Evolutionary conservation across 2,888 invertebrate genomes (phyloP).

Genomic region (Parthenolecanium corni): DNA sequence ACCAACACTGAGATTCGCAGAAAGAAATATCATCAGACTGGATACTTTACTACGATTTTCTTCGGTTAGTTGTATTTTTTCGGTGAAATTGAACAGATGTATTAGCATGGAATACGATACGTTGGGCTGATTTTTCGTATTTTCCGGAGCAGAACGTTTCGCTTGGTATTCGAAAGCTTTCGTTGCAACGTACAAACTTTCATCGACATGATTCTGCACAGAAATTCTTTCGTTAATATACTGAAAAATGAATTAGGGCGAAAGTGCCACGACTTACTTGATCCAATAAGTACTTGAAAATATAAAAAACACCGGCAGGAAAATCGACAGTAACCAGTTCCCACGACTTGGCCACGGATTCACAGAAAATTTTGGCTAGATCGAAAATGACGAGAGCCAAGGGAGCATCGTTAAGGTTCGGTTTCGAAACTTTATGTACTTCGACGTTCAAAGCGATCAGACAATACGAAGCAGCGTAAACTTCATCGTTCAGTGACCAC

Average conservation of each 20-base stretch:
- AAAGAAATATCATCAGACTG: too few relatives aligned
- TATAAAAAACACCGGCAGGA: neutral
- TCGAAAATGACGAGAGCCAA: neutral
- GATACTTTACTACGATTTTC: too few relatives aligned
- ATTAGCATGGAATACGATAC: too few relatives aligned
- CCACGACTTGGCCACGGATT: neutral
- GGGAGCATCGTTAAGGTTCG: neutral
- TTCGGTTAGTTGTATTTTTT: too few relatives aligned
- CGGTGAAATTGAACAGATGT: too few relatives aligned
- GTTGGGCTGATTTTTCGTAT: neutral
- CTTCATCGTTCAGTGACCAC: conserved; percentile 3
- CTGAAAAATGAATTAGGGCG: neutral
- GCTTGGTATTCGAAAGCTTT: neutral
- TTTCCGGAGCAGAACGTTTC: neutral
- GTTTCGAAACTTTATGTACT: neutral
- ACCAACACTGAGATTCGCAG: too few relatives aligned
- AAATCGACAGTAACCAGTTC: neutral
- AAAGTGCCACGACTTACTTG: neutral
- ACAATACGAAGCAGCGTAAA: neutral
- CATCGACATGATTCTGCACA: neutral
- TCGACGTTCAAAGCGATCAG: neutral
- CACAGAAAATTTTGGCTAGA: neutral
- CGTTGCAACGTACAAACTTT: conserved; percentile 1
- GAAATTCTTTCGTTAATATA: neutral
- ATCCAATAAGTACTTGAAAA: neutral